A percentile compares a stretch with the other conserved stretches of the same genome.
phyloP scores from a whole-genome alignment of 2,797 vertebrate species.

The Alexandromys oeconomus region DNA sequence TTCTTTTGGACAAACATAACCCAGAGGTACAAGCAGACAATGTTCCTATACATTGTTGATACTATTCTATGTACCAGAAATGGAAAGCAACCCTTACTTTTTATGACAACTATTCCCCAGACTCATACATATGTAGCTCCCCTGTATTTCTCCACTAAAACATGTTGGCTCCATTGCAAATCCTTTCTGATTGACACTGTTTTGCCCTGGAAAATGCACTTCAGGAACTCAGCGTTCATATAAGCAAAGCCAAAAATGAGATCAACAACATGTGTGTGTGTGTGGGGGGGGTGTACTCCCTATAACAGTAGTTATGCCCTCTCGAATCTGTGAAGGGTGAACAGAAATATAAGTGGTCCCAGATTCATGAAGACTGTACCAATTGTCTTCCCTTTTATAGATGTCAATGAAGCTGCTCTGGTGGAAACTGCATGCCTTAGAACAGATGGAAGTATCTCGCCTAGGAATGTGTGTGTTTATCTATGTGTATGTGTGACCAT shows the following conservation, averaged over 20 bases:
- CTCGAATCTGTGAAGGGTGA: constrained; percentile 78
- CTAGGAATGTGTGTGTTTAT: too few relatives aligned
- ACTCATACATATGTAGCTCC: too few relatives aligned
- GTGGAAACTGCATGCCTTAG: constrained; percentile 79
- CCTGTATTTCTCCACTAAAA: constrained; percentile 52
- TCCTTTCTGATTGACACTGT: constrained; percentile 38
- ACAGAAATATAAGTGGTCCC: constrained; percentile 83
- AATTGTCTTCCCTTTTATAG: constrained; percentile 76
- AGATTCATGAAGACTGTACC: constrained; percentile 84
- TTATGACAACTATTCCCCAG: too few relatives aligned
- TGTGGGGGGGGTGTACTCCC: not conserved
- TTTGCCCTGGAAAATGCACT: constrained; percentile 70
- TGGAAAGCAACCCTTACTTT: not conserved
- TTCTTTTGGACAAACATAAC: constrained; percentile 75
- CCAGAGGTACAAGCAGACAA: constrained; percentile 25
- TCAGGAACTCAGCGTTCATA: constrained; percentile 88
- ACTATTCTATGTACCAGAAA: not conserved
- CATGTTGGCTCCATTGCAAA: constrained; percentile 63
- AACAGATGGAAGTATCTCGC: constrained; percentile 85
- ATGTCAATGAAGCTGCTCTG: constrained; percentile 82
- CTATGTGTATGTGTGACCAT: too few relatives aligned
- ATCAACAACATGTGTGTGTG: constrained; percentile 54
- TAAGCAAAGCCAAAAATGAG: constrained; percentile 85
- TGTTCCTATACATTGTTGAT: not conserved
- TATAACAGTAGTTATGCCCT: constrained; percentile 81